Evolutionary conservation across 2,888 invertebrate genomes (phyloP).

Genomic region (Syrphus vitripennis): DNA sequence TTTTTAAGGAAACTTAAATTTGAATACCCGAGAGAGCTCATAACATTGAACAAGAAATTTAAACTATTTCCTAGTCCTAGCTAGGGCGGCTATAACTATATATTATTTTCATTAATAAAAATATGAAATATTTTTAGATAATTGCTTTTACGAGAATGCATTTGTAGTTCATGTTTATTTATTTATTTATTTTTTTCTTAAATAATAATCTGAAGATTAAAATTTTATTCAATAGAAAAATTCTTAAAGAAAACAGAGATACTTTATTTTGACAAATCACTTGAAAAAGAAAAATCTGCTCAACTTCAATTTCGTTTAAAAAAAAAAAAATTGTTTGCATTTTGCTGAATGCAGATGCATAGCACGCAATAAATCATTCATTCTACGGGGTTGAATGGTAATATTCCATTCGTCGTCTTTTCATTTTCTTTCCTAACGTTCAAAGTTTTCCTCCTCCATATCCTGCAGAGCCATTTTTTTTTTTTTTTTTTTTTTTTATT

Average conservation of each 20-base stretch:
- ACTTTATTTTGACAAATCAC: conserved; percentile 26
- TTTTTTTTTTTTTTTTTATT: neutral
- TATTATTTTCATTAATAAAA: no score
- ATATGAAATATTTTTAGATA: no score
- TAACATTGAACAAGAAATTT: no score
- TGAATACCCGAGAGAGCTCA: no score
- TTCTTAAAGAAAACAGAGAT: neutral
- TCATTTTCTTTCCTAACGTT: conserved; percentile 26
- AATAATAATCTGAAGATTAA: no score
- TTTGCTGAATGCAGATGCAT: conserved; percentile 72
- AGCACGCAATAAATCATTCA: conserved; percentile 73
- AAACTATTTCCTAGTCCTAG: no score
- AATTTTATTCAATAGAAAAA: neutral
- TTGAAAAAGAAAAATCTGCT: conserved; percentile 41
- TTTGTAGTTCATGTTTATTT: no score
- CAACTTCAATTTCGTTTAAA: conserved; percentile 60
- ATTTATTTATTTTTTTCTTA: neutral
- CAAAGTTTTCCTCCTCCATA: conserved; percentile 14
- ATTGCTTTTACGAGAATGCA: no score
- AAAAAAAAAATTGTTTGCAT: conserved; percentile 59
- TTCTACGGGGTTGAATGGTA: conserved; percentile 67
- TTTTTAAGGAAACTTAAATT: no score
- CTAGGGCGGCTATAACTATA: no score
- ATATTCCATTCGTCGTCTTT: conserved; percentile 59
- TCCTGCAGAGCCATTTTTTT: conserved; percentile 18